Base-by-base conservation (phyloP, 2,888 invertebrate genomes). In the Hylaea fasciaria region DNA sequence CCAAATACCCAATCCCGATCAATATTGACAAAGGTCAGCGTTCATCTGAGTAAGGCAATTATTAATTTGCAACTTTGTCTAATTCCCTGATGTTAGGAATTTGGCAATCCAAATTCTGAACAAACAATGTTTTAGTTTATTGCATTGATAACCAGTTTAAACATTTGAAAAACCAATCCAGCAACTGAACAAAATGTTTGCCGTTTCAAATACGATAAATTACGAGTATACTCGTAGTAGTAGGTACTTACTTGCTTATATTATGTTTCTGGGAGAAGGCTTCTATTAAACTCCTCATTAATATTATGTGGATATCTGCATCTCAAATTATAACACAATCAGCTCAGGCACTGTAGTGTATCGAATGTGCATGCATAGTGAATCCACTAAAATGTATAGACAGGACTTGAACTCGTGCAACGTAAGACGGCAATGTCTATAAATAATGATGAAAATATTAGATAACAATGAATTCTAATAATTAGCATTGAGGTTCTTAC, bases 21-120 rank as follows among this genome's bases (percentile, higher is more conserved):
- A 66, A 66, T 68, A 66, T 62, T 61, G 60, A 68, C 56, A 68
- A 62, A 70, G 65, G 66, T 67, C 64, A 62, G 45, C 64, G 43
- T 44, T 62, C 57, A 58, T 65, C 56, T 65, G 54, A 39, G 57
- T 59, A 46, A 49, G 43, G 57, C 64, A 68, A 64, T 66, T 68
- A 66, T 66, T 57, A 64, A 64, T 64, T 64, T 62, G 55, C 47
- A 58, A 57, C 55, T 58, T 58, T 35, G 47, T 16, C 55, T 58
- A 51, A 50, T 59, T 59, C 50, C 22, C 22, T 32, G 16, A 51
- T 51, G 46, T 44, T 35, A 47, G 50, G 54, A 50, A 60, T 60
- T 54, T 16, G 22, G 40, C 45, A 54, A 54, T 60, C 54, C 46
- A 60, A 60, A 54, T 46, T 60, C 32, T 28, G 54, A 41, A 54